phyloP scores from a whole-genome alignment of 2,113 vertebrate species.

The Vidua chalybeata region DNA sequence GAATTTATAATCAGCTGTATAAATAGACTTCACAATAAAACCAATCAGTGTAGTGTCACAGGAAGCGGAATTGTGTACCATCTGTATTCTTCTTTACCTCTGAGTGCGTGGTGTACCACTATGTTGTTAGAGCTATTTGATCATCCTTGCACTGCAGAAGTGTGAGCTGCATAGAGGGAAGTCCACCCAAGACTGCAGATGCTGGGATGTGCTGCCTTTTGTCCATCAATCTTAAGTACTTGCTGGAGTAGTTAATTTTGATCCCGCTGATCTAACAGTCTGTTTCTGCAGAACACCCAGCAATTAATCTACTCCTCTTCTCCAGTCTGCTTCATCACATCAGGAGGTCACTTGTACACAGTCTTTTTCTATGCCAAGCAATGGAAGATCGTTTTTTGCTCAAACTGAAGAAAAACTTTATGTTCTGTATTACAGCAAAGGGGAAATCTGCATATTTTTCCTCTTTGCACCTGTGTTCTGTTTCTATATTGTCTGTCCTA shows the following conservation, averaged over 20 bases:
- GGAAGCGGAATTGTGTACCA: not conserved
- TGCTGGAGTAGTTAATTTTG: not conserved
- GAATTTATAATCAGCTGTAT: constrained; percentile 32
- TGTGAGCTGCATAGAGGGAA: not conserved
- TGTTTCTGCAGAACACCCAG: not conserved
- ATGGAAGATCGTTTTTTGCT: not conserved
- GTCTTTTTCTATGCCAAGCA: not conserved
- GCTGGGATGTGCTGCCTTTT: not conserved
- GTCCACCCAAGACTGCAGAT: not conserved
- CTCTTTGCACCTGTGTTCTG: not conserved
- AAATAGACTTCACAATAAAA: constrained; percentile 22
- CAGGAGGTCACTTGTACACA: not conserved
- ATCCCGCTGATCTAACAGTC: not conserved
- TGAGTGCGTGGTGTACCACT: not conserved
- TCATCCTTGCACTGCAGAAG: not conserved
- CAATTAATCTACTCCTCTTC: not conserved
- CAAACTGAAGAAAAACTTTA: not conserved
- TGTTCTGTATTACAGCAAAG: not conserved
- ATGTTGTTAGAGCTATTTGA: not conserved
- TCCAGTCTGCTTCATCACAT: not conserved
- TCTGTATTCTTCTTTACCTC: not conserved
- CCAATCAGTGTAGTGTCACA: not conserved
- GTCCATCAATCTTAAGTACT: not conserved
- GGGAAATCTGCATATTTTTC: not conserved
- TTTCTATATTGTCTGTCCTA: not conserved